Conservation (phyloP, 2,113 vertebrate genomes). For the Gymnocephalus cernua region DNA sequence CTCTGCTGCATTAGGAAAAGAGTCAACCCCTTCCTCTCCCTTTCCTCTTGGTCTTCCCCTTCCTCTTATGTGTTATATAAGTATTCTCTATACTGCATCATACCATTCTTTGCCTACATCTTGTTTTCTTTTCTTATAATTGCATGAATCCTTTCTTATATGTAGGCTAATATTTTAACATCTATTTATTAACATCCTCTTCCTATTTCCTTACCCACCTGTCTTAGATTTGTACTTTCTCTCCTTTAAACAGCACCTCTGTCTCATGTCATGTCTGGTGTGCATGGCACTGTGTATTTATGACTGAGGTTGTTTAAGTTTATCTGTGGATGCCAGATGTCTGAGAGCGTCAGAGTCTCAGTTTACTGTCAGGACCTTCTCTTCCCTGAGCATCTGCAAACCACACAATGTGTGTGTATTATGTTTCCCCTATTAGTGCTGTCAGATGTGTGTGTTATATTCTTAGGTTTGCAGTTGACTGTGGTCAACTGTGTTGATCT, state of each 20-base stretch:
- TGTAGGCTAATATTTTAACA: neutral
- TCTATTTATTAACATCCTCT: neutral
- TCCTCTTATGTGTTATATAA: neutral
- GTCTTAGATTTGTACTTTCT: conserved; percentile 10
- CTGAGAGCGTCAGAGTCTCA: conserved; percentile 12
- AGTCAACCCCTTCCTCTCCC: conserved; percentile 22
- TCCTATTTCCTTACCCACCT: neutral
- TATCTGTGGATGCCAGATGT: conserved; percentile 52
- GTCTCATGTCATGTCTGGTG: neutral
- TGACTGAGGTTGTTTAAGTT: conserved; percentile 30
- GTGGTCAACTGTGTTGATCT: conserved; percentile 21
- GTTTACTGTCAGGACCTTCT: conserved; percentile 33
- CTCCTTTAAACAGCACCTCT: neutral
- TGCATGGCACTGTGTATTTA: conserved; percentile 1
- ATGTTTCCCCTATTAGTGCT: conserved; percentile 30
- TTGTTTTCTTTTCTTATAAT: neutral
- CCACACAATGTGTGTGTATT: conserved; percentile 38
- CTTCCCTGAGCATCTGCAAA: conserved; percentile 29
- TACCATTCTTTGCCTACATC: neutral
- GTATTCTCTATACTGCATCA: neutral
- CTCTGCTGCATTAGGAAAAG: conserved; percentile 17
- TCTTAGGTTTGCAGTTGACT: conserved; percentile 17
- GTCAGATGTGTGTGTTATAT: conserved; percentile 29
- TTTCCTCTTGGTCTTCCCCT: conserved; percentile 13
- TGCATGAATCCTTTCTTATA: neutral